phyloP scores from a whole-genome alignment of 2,113 vertebrate species.

The Leptocoma aspasia region DNA sequence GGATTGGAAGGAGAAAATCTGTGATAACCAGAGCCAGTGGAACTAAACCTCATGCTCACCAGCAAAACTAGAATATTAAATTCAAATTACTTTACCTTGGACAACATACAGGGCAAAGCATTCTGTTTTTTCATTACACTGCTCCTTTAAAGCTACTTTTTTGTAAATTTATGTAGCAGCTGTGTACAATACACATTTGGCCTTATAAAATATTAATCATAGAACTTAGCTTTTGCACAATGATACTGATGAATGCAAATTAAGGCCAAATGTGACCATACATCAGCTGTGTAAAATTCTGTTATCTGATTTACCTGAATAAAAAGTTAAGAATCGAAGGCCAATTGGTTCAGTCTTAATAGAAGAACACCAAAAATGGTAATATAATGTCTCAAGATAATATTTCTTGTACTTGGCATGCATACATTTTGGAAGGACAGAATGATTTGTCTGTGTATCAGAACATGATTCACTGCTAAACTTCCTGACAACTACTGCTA shows the following conservation, averaged over 20 bases:
- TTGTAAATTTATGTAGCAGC: not conserved
- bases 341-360: not conserved
- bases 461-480: not conserved
- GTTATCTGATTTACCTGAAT: not conserved
- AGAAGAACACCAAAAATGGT: not conserved
- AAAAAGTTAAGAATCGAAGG: not conserved
- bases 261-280: not conserved
- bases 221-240: not conserved
- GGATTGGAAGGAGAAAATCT: not conserved
- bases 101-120: not conserved
- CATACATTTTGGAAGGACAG: not conserved
- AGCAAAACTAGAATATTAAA: not conserved
- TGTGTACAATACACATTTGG: not conserved
- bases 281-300: not conserved
- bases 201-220: not conserved
- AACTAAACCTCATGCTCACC: not conserved
- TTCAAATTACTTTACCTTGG: not conserved
- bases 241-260: not conserved
- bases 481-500: not conserved
- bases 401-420: not conserved
- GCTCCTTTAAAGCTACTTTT: not conserved
- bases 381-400: rapidly evolving
- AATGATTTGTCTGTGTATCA: not conserved
- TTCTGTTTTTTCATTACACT: not conserved
- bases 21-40: not conserved